Evolutionary conservation across 1,140 invertebrate genomes (phyloP).

Genomic region (Drosophila tristis): DNA sequence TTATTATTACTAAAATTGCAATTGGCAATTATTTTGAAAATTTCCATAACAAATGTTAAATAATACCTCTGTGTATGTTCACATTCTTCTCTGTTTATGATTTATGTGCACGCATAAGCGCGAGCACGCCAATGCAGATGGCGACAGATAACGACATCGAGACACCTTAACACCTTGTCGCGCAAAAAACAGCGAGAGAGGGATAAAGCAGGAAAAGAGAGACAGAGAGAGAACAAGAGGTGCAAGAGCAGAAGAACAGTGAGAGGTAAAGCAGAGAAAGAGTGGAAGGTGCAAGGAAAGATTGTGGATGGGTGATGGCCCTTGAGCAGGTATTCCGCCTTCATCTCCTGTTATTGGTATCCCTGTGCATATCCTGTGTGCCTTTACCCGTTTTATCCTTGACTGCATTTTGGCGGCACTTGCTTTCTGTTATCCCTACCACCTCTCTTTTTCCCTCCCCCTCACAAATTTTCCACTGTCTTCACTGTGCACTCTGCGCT

Average conservation of each 20-base stretch:
- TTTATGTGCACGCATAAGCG: conserved; percentile 33
- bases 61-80: background rate
- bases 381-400: conserved; percentile 70
- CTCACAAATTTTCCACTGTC: conserved; percentile 14
- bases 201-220: background rate
- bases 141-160: conserved; percentile 47
- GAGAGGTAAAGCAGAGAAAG: no score
- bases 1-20: no score
- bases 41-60: no score
- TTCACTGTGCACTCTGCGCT: no score
- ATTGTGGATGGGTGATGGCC: background rate
- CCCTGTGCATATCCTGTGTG: conserved; percentile 24
- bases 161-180: conserved; percentile 76
- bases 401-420: conserved; percentile 80
- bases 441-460: background rate
- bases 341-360: conserved; percentile 38
- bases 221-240: background rate
- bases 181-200: conserved; percentile 17
- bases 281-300: no score
- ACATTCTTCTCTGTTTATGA: background rate
- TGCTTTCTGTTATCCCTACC: conserved; percentile 61
- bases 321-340: conserved; percentile 46
- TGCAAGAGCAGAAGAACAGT: conserved; percentile 20
- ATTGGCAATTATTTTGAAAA: no score
- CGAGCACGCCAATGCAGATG: conserved; percentile 43